Percentiles rank a stretch among this genome's conserved stretches.
phyloP scores from a whole-genome alignment of 2,113 vertebrate species.

The Eurypyga helias region DNA sequence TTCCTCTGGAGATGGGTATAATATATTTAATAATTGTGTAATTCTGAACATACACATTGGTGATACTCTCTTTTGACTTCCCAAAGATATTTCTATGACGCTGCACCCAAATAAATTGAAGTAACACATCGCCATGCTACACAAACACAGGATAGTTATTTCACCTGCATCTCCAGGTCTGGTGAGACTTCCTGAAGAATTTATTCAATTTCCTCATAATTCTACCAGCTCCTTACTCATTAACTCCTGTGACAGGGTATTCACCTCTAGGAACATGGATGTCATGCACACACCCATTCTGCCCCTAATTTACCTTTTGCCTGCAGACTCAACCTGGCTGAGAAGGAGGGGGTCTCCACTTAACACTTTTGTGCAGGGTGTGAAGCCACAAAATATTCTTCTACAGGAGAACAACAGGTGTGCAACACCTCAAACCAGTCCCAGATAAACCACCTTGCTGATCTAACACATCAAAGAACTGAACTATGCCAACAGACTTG shows the following conservation, averaged over 20 bases:
- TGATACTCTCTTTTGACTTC: background rate
- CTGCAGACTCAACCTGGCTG: background rate
- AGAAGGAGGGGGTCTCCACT: background rate
- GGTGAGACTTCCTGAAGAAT: rapidly evolving
- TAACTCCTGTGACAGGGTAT: background rate
- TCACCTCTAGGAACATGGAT: rapidly evolving
- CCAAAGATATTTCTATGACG: background rate
- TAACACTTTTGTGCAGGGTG: rapidly evolving
- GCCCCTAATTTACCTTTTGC: background rate
- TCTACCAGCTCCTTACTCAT: background rate
- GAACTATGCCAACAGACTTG: background rate
- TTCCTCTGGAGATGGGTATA: background rate
- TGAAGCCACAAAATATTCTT: background rate
- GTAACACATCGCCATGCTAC: background rate
- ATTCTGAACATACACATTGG: rapidly evolving
- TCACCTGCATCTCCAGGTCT: background rate
- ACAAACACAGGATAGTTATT: rapidly evolving
- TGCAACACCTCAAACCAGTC: background rate
- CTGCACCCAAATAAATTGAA: rapidly evolving
- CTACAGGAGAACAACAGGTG: background rate
- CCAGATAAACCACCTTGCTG: background rate
- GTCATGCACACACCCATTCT: rapidly evolving
- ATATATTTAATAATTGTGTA: rapidly evolving
- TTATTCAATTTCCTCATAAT: rapidly evolving
- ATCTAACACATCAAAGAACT: no score